Conservation (phyloP, 2,888 invertebrate genomes). For the Thera britannica region DNA sequence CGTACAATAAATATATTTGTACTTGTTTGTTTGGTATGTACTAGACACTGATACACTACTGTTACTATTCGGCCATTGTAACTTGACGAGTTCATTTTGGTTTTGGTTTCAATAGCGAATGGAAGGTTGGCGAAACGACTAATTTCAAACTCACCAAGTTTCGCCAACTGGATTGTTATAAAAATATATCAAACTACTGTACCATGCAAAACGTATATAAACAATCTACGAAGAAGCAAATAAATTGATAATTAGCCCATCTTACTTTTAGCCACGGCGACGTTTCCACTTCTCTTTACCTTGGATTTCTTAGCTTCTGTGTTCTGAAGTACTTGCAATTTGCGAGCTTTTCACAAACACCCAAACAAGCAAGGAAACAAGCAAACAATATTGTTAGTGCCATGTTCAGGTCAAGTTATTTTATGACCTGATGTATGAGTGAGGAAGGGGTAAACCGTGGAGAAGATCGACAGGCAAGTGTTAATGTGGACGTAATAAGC, state of each 20-base stretch:
- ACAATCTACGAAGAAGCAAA: conserved; percentile 21
- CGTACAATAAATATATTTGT: too few relatives aligned
- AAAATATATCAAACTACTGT: not conserved
- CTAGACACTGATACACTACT: too few relatives aligned
- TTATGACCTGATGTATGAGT: not conserved
- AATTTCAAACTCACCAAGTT: too few relatives aligned
- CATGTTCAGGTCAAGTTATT: conserved; percentile 4
- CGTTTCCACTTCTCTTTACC: conserved; percentile 2
- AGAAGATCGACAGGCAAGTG: too few relatives aligned
- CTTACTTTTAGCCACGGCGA: conserved; percentile 16
- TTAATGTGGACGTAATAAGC: too few relatives aligned
- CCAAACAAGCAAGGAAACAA: conserved; percentile 31
- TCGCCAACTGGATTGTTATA: not conserved
- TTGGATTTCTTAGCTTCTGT: conserved; percentile 18
- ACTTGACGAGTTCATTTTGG: too few relatives aligned
- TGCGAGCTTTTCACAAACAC: conserved; percentile 45
- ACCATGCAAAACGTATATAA: conserved; percentile 12
- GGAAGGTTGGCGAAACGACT: too few relatives aligned
- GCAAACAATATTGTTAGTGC: conserved; percentile 20
- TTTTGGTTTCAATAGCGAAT: too few relatives aligned
- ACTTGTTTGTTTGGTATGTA: too few relatives aligned
- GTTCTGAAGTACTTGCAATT: conserved; percentile 41
- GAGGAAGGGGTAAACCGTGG: not conserved
- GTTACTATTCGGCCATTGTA: too few relatives aligned
- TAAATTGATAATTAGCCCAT: not conserved